Base-by-base conservation (phyloP, 2,113 vertebrate species). In the Spilogale gracilis region DNA sequence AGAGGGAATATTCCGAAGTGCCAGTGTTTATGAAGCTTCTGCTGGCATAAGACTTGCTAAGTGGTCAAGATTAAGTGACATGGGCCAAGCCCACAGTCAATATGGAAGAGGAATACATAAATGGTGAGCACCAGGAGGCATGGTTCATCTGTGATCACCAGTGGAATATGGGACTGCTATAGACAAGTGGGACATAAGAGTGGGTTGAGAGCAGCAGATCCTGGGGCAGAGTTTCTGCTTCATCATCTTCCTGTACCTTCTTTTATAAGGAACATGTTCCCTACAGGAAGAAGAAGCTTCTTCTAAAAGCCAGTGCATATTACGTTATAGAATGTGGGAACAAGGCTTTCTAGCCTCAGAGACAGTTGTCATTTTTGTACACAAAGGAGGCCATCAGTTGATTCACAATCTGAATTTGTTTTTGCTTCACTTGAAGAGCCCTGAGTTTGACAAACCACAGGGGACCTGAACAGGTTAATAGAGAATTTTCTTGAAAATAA, bases 401-500 rank as follows among this genome's bases (percentile, higher is more conserved):
- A 91, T 45, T 63, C 27, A 58, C 10, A 82, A 56, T 86, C 25
- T 58, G 52, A 92, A 84, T 58, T 85, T 61, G 10, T 86, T 86
- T 67, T 88, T 16, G 30, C 1, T 18, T 93, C 82, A 78, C 67
- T 52, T 58, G 61, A 73, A 16, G 48, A 90, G 8, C 48, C 27
- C 9, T 45, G 32, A 90, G 52, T 92, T 54, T 76, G 50, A 32
- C 87, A 83, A 91, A 50, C 6, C 18, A 54, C 10, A 61, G 50
- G 32, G 50, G 61, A 6, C 17, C 17, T 67, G 18, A 50, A 69
- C 30, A 63, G 16, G 27, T 67, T 84, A 93, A 60, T 61, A 27
- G 58, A 80, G 87, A 67, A 9, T 43, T 95, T 90, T 83, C n/a
- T 73, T 50, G 63, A 78, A 92, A 83, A 83, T 60, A 50, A 54